Percentiles rank a stretch among this genome's conserved stretches.
Evolutionary conservation across 2,113 vertebrate genomes (phyloP).

Genomic region (Siniperca knerii): DNA sequence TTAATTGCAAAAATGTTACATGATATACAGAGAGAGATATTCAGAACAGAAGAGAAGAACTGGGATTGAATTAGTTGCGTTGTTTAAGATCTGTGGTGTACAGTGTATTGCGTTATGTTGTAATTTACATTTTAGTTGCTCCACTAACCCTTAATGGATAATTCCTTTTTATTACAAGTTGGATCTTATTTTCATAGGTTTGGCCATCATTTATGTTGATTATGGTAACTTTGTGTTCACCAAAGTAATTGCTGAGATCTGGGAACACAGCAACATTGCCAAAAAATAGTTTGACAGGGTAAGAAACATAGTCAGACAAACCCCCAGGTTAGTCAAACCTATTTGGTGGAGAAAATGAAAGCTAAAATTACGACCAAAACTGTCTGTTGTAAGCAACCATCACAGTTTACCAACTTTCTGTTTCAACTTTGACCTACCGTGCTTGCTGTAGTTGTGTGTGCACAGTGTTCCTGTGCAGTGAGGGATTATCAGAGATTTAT

Average conservation of each 20-base stretch:
- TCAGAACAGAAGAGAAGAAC: neutral
- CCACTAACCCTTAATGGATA: neutral
- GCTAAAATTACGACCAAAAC: neutral
- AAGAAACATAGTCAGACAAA: neutral
- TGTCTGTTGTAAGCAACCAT: too few relatives aligned
- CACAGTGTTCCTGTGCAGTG: neutral
- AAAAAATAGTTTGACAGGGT: neutral
- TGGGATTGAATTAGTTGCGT: neutral
- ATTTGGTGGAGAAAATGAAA: neutral
- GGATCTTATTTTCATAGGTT: neutral
- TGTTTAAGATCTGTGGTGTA: neutral
- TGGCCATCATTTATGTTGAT: neutral
- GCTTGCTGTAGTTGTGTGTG: neutral
- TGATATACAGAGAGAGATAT: neutral
- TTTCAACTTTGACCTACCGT: neutral
- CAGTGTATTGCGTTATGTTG: neutral
- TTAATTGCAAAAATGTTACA: neutral
- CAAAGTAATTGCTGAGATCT: neutral
- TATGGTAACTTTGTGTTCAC: neutral
- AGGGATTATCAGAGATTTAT: neutral
- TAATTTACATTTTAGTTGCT: constrained; percentile 1
- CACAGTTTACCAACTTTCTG: neutral
- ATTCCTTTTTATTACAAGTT: neutral
- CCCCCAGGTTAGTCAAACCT: neutral
- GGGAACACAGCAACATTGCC: neutral